Evolutionary conservation across 2,888 invertebrate genomes (phyloP).

Genomic region (Melangyna quadrimaculata): DNA sequence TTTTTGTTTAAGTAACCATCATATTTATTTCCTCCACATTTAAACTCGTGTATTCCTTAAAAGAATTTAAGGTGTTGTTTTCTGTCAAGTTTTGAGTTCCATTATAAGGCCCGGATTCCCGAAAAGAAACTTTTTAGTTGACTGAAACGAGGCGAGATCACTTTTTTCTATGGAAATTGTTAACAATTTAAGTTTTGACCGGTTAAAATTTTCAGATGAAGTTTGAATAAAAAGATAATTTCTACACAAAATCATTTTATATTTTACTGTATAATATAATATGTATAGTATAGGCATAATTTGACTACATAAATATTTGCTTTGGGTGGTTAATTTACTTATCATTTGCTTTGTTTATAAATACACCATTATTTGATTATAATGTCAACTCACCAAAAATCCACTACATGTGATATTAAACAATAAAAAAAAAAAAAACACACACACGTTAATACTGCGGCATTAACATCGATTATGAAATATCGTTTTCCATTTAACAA

Average conservation of each 20-base stretch:
- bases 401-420: slow-evolving; percentile 21
- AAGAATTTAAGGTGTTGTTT: too few relatives aligned
- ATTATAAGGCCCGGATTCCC: too few relatives aligned
- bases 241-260: slow-evolving; percentile 60
- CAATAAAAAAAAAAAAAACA: slow-evolving; percentile 16
- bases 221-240: not conserved
- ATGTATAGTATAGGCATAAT: slow-evolving; percentile 50
- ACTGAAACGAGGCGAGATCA: too few relatives aligned
- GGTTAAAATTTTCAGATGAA: not conserved
- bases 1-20: too few relatives aligned
- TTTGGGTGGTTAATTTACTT: slow-evolving; percentile 43
- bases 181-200: too few relatives aligned
- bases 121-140: too few relatives aligned
- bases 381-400: slow-evolving; percentile 27
- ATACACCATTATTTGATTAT: slow-evolving; percentile 38
- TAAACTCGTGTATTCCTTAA: too few relatives aligned
- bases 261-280: slow-evolving; percentile 57
- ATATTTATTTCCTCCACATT: too few relatives aligned
- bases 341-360: slow-evolving; percentile 17
- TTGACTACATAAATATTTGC: slow-evolving; percentile 58
- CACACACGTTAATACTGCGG: slow-evolving; percentile 50
- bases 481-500: not conserved
- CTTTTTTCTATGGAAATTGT: too few relatives aligned
- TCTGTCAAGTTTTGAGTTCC: too few relatives aligned
- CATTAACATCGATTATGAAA: slow-evolving; percentile 29